These are phyloP conservation scores for Malacoraja senta DNA, from an alignment of 2,797 vertebrate genomes.

Conservation along the genomic window DNA sequence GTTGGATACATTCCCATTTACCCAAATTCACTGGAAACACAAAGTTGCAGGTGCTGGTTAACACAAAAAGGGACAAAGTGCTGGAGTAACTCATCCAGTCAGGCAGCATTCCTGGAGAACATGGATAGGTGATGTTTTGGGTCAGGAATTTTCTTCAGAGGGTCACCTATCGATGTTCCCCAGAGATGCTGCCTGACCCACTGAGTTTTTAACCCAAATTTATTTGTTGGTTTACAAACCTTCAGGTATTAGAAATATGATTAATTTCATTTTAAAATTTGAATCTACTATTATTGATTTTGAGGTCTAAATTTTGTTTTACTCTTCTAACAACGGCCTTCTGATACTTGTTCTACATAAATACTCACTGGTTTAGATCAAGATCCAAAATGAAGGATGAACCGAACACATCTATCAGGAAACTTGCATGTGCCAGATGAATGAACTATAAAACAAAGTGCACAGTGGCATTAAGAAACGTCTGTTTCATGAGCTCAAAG, in stretches of 20 bases:
- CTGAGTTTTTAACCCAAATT: background rate
- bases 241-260: background rate
- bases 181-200: too few relatives aligned
- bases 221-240: too few relatives aligned
- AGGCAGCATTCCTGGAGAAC: too few relatives aligned
- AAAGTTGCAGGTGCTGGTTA: too few relatives aligned
- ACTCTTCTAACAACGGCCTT: background rate
- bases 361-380: constrained; percentile 84
- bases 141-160: too few relatives aligned
- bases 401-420: constrained; percentile 76
- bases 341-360: background rate
- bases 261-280: background rate
- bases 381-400: constrained; percentile 79
- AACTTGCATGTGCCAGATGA: constrained; percentile 83
- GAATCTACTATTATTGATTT: background rate
- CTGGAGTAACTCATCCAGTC: too few relatives aligned
- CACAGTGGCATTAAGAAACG: constrained; percentile 43
- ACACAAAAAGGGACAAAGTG: too few relatives aligned
- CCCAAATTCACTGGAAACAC: background rate
- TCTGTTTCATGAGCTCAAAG: constrained; percentile 45
- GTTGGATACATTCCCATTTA: background rate
- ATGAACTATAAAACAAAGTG: constrained; percentile 58
- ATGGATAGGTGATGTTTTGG: too few relatives aligned
- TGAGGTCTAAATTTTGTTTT: background rate
- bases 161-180: too few relatives aligned